A percentile compares a stretch with the other conserved stretches of the same genome.
Conservation (phyloP, 2,113 vertebrate genomes). For the Bolborhynchus lineola region DNA sequence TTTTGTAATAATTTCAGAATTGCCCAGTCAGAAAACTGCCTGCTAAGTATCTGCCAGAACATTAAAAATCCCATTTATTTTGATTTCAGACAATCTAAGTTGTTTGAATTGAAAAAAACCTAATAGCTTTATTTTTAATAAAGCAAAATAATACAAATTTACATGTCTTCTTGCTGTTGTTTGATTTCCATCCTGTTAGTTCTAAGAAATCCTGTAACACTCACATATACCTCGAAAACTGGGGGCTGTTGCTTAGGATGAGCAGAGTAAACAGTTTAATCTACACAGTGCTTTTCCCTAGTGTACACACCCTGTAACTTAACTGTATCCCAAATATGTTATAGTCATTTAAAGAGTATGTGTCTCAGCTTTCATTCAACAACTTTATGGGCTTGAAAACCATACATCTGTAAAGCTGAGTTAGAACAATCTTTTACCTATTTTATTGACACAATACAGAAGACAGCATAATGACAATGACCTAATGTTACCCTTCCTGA, state of each 20-base stretch:
- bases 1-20: not conserved
- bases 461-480: not conserved
- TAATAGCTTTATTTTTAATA: not conserved
- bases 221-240: not conserved
- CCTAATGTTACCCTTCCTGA: not conserved
- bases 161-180: not conserved
- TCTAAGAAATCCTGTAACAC: not conserved
- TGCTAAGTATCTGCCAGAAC: not conserved
- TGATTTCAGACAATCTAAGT: not conserved
- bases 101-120: not conserved
- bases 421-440: not conserved
- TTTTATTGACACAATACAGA: not conserved
- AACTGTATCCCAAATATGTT: not conserved
- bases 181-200: not conserved
- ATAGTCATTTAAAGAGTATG: not conserved
- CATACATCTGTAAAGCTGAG: not conserved
- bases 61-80: not conserved
- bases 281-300: not conserved
- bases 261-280: conserved; percentile 12
- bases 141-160: not conserved
- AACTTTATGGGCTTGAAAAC: not conserved
- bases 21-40: not conserved
- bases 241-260: not conserved
- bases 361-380: not conserved
- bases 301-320: conserved; percentile 11